Evolutionary conservation across 2,797 vertebrate species (phyloP), one percentile per base, ranked within the genome.

Genomic region (Staurois parvus): DNA sequence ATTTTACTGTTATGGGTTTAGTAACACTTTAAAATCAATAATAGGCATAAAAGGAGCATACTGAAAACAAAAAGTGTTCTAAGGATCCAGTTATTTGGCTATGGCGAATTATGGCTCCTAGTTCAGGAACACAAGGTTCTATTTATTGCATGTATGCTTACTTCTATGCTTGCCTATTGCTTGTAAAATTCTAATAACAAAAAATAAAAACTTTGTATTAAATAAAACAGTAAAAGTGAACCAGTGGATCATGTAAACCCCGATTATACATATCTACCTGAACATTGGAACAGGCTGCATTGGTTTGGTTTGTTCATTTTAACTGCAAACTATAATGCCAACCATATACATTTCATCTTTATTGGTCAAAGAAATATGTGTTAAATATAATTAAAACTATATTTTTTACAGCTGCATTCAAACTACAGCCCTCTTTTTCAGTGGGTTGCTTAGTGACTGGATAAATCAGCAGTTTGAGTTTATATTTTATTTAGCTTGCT

Each of bases 381-480:
- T 76, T 89, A 85, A 79, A 88, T 87, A 88, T 84, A 75, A 89
- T 74, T 2, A 81, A 69, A 72, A 68, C 2, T 78, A 70, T 78
- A 62, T 32, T 70, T 84, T 79, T 88, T 89, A 72, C 69, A 67
- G 62, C 45, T 88, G 59, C 24, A 79, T 30, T 88, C 88, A 91
- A 90, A 91, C 84, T 59, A 13, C 74, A 72, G 85, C 80, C 74
- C 37, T 78, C 76, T 83, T 87, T 89, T 88, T 89, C 85, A 88
- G 30, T 30, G 79, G 70, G 88, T 87, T 93, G 90, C 89, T 93
- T 89, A 88, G 87, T 84, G 74, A 90, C 88, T 76, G 72, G 90
- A 91, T 91, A 91, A 90, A 93, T 93, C 88, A 85, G 87, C 68
- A 88, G 90, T 93, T 93, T 91, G 89, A 92, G 93, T 90, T 90